phyloP scores from a whole-genome alignment of 2,113 vertebrate genomes.

The Malurus alboscapulatus region DNA sequence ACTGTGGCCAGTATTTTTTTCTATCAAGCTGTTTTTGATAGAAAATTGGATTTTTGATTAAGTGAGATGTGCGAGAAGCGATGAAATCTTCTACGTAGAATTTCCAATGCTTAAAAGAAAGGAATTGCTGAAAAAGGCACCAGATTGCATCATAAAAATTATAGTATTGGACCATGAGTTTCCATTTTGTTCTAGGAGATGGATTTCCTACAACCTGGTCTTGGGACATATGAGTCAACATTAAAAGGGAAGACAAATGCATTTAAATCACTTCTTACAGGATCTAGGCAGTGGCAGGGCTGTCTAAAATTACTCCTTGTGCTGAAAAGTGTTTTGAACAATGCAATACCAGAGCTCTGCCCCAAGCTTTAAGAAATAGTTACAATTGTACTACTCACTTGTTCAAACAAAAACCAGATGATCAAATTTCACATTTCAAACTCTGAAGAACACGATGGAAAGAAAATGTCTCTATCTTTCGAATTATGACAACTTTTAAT shows the following conservation, averaged over 20 bases:
- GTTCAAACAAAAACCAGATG: background rate
- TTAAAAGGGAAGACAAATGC: background rate
- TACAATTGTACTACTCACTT: background rate
- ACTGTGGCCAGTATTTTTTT: background rate
- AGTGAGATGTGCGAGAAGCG: background rate
- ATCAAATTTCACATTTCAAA: background rate
- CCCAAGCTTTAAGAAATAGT: background rate
- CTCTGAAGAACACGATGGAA: background rate
- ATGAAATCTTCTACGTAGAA: background rate
- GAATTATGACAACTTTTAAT: background rate
- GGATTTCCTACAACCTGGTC: background rate
- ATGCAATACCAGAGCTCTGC: background rate
- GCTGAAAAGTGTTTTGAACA: constrained; percentile 13
- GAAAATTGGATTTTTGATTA: constrained; percentile 42
- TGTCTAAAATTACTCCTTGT: constrained; percentile 4
- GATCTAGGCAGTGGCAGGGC: background rate
- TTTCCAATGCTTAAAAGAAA: background rate
- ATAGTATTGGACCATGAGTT: background rate
- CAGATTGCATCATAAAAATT: background rate
- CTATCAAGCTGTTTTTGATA: background rate
- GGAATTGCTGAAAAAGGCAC: background rate
- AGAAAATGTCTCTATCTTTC: background rate
- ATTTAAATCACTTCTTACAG: constrained; percentile 1
- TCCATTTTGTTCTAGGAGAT: background rate
- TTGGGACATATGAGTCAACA: background rate